Evolutionary conservation across 2,797 vertebrate species (phyloP).

Genomic region (Falco naumanni): DNA sequence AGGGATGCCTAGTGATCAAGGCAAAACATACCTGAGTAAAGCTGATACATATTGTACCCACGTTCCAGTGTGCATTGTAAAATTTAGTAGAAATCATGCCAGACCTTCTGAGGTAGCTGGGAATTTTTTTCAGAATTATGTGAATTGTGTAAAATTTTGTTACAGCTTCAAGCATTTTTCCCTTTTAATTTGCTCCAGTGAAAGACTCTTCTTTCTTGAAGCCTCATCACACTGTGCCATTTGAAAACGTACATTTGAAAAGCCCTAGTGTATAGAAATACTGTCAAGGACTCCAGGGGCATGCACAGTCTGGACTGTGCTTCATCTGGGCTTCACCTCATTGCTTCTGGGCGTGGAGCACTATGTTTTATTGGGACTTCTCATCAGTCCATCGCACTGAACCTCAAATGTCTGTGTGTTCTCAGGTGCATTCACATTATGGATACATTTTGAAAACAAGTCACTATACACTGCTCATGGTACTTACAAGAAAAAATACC

Average conservation of each 20-base stretch:
- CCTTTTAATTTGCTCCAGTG: not conserved
- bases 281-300: not conserved
- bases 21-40: not conserved
- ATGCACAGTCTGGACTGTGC: not conserved
- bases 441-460: not conserved
- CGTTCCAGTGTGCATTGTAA: not conserved
- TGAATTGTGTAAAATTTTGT: not conserved
- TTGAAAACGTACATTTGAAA: not conserved
- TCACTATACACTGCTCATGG: not conserved
- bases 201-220: not conserved
- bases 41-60: not conserved
- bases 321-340: not conserved
- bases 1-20: not conserved
- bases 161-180: not conserved
- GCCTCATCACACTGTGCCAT: not conserved
- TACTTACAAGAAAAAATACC: not conserved
- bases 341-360: not conserved
- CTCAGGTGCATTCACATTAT: not conserved
- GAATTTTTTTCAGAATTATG: not conserved
- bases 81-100: not conserved
- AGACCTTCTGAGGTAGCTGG: not conserved
- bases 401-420: not conserved
- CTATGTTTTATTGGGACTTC: not conserved
- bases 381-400: not conserved
- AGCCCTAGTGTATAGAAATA: not conserved